A percentile compares a stretch with the other conserved stretches of the same genome.
phyloP scores from a whole-genome alignment of 2,888 invertebrate genomes.

The Scaptodrosophila latifasciaeformis region DNA sequence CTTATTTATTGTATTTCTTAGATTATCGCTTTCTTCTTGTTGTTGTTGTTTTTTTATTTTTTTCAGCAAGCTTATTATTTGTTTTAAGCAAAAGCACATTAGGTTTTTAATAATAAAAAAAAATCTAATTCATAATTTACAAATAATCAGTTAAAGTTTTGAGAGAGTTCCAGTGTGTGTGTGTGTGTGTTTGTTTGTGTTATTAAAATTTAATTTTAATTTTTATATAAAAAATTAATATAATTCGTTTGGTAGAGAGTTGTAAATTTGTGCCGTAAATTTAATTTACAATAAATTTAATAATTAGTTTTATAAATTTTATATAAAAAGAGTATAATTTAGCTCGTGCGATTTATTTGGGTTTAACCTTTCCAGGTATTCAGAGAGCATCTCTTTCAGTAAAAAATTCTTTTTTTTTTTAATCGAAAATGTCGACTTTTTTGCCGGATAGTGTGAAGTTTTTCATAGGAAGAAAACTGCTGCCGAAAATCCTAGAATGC shows the following conservation, averaged over 20 bases:
- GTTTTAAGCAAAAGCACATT: slow-evolving; percentile 22
- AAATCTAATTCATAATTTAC: slow-evolving; percentile 8
- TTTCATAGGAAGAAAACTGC: no score
- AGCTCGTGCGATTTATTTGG: no score
- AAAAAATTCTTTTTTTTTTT: no score
- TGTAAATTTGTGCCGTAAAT: slow-evolving; percentile 48
- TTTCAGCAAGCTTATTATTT: neutral
- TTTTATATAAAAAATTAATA: slow-evolving; percentile 42
- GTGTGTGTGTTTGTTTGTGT: slow-evolving; percentile 24
- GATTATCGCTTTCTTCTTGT: neutral
- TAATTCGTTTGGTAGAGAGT: slow-evolving; percentile 20
- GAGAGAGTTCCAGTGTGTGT: slow-evolving; percentile 14
- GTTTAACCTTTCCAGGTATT: no score
- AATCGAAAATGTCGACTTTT: no score
- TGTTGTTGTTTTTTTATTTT: neutral
- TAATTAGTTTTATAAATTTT: no score
- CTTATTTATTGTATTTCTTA: slow-evolving; percentile 3
- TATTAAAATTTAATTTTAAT: slow-evolving; percentile 21
- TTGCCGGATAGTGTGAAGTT: no score
- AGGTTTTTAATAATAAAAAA: slow-evolving; percentile 4
- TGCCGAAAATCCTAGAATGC: no score
- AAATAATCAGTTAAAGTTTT: slow-evolving; percentile 21
- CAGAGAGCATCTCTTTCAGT: no score
- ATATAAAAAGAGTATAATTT: no score
- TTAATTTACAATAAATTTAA: slow-evolving; percentile 63